Base-by-base conservation (phyloP, 2,888 invertebrate species). In the Sialis fuliginosa region DNA sequence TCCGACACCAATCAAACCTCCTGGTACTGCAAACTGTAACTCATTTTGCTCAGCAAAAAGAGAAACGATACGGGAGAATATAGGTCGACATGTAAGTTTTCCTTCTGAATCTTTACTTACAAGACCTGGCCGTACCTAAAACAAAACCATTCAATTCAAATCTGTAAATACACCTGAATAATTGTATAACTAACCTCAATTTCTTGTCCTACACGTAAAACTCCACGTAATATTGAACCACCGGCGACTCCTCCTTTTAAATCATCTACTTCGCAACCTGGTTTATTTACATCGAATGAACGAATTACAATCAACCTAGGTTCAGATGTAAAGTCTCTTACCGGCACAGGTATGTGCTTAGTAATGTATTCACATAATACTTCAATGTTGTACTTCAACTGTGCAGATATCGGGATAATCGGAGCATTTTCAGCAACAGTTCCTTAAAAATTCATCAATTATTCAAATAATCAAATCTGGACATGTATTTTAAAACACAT, bases 281-380 rank as follows among this genome's bases (percentile, higher is more conserved):
- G 98, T 67, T 98, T 99, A 70, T 98, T 98, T 2, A 99, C 98
- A 67, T 99, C 98, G 67, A 98, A 99, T 5, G 98, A 98, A 55
- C 90, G 77, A 59, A 91, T 90, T 40, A 91, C 89, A 60, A 99
- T 99, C 60, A 98, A 77, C 52, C 95, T 79, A 6, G 98, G 97
- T 51, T 89, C 81, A 1, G 95, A 88, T 7, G 86, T 84, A 64
- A 98, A 99, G 64, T 99, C 96, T 49, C 98, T 74, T 52, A 86
- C 63, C 6, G 98, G 98, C 47, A 98, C 84, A 0, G 98, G 98
- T 57, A 98, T 96, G 67, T 97, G 96, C 69, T 97, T 97, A 34
- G 87, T 89, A 52, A 99, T 87, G 63, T 98, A 98, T 67, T 99
- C 98, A 67, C 97, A 98, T 41, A 99, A 72, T 2, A 88, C 96